Conservation (phyloP, 2,113 vertebrate species). For the Hippopotamus amphibius region DNA sequence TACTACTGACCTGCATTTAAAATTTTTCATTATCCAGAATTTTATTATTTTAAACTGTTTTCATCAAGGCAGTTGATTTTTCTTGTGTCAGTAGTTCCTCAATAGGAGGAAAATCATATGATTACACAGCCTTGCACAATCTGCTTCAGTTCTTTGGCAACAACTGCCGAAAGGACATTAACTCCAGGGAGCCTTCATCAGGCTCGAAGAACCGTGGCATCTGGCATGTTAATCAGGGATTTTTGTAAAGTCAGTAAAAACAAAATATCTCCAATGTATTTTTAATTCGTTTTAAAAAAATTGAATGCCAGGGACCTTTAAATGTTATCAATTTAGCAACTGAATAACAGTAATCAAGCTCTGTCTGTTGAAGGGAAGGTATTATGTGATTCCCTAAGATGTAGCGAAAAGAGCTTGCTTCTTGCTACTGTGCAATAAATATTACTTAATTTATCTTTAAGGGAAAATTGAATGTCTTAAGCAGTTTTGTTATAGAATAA, state of each 20-base stretch:
- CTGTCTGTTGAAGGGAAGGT: background rate
- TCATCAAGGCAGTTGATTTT: background rate
- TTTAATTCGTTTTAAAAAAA: conserved; percentile 70
- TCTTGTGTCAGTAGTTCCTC: background rate
- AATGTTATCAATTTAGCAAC: conserved; percentile 56
- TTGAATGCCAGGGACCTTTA: conserved; percentile 17
- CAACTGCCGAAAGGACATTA: conserved; percentile 67
- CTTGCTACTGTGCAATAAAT: background rate
- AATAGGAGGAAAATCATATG: conserved; percentile 48
- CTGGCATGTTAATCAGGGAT: conserved; percentile 56
- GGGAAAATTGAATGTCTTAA: conserved; percentile 33
- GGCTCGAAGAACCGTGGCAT: conserved; percentile 61
- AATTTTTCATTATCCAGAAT: background rate
- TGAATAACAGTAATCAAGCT: conserved; percentile 44
- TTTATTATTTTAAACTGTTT: conserved; percentile 5
- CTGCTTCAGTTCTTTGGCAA: conserved; percentile 76
- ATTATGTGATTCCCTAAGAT: background rate
- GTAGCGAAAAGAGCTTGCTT: background rate
- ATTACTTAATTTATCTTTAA: conserved; percentile 34
- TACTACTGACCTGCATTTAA: background rate
- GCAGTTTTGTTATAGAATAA: conserved; percentile 19
- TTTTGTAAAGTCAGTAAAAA: conserved; percentile 69
- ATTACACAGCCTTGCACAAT: conserved; percentile 51
- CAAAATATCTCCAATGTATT: conserved; percentile 40
- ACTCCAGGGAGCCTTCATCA: conserved; percentile 64